phyloP scores from a whole-genome alignment of 64 coral and sea anemone genomes.

The Montipora capricornis region DNA sequence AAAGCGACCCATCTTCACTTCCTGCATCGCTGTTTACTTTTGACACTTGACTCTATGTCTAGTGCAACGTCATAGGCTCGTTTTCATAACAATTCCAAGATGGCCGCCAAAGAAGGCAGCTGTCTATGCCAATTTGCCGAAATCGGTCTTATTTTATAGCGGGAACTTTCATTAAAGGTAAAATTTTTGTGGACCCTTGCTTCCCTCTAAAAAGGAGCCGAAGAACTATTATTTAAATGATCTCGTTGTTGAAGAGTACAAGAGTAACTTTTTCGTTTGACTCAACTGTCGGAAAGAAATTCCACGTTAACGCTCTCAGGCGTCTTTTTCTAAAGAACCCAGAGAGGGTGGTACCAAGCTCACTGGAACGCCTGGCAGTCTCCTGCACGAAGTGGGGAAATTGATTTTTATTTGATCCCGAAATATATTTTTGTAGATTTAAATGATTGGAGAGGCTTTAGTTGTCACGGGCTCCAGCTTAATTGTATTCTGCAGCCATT shows the following conservation, averaged over 20 bases:
- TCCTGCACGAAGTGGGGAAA: not conserved
- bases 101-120: not conserved
- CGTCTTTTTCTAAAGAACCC: too few relatives aligned
- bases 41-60: not conserved
- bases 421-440: not conserved
- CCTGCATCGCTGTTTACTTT: not conserved
- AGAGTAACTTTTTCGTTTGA: too few relatives aligned
- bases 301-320: too few relatives aligned
- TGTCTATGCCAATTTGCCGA: too few relatives aligned
- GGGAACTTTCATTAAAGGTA: not conserved
- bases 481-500: conserved; percentile 60
- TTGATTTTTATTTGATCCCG: not conserved
- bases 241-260: too few relatives aligned
- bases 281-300: too few relatives aligned
- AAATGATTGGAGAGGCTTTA: conserved; percentile 54
- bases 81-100: not conserved
- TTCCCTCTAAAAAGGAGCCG: too few relatives aligned
- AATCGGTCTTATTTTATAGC: not conserved
- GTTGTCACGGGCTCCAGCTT: conserved; percentile 55
- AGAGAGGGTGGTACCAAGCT: not conserved
- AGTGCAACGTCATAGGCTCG: conserved; percentile 12
- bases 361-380: not conserved
- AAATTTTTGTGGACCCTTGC: too few relatives aligned
- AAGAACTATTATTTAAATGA: too few relatives aligned
- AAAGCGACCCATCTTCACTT: not conserved